A percentile compares a stretch with the other conserved stretches of the same genome.
Evolutionary conservation across 2,113 vertebrate genomes (phyloP).

Genomic region (Tenrec ecaudatus): DNA sequence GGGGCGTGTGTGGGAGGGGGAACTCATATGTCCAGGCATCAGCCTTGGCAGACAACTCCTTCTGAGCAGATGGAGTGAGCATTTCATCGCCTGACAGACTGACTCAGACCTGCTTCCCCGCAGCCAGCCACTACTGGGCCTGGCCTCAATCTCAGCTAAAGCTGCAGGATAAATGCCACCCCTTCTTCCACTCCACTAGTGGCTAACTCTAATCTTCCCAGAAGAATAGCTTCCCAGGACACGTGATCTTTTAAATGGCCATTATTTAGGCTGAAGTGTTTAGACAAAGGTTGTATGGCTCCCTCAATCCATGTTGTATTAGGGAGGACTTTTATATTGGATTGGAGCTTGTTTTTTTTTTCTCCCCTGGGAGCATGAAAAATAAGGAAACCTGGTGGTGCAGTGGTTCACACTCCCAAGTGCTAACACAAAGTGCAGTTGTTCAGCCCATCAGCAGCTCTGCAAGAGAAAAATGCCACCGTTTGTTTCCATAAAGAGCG

Average conservation of each 20-base stretch:
- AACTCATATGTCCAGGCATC: slow-evolving; percentile 71
- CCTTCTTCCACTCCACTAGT: not conserved
- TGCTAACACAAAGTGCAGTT: too few relatives aligned
- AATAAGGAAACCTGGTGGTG: not conserved
- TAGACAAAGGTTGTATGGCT: slow-evolving; percentile 13
- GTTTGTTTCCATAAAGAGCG: not conserved
- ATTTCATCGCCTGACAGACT: slow-evolving; percentile 67
- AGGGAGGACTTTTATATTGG: slow-evolving; percentile 34
- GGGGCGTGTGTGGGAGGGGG: slow-evolving; percentile 58
- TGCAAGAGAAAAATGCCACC: not conserved
- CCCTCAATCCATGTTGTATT: not conserved
- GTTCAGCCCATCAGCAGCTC: not conserved
- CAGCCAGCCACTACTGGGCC: slow-evolving; percentile 54
- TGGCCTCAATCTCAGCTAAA: slow-evolving; percentile 57
- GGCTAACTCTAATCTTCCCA: not conserved
- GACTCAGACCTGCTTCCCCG: slow-evolving; percentile 75
- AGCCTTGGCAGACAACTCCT: slow-evolving; percentile 71
- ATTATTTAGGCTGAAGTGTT: slow-evolving; percentile 17
- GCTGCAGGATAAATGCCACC: slow-evolving; percentile 15
- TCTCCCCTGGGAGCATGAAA: slow-evolving; percentile 23
- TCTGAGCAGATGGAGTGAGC: slow-evolving; percentile 78
- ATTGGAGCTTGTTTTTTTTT: slow-evolving; percentile 33
- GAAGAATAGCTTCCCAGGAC: slow-evolving; percentile 30
- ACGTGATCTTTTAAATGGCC: not conserved
- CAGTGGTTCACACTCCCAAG: not conserved